Evolutionary conservation across 1,140 invertebrate genomes (phyloP).

Genomic region (Capitella teleta): DNA sequence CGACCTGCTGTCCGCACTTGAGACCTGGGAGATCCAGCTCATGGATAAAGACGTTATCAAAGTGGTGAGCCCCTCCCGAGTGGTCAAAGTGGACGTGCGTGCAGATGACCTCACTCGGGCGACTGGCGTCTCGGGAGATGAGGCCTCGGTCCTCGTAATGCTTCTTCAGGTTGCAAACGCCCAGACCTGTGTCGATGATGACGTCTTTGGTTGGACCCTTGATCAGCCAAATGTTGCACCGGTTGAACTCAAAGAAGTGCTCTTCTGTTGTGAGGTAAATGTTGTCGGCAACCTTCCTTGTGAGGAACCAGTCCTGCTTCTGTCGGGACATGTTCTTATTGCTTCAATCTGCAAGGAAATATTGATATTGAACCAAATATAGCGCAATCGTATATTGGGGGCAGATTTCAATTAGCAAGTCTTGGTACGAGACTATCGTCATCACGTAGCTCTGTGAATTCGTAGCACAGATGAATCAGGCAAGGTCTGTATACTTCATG

Average conservation of each 20-base stretch:
- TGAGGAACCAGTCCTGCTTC: slow-evolving; percentile 12
- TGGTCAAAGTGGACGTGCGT: slow-evolving; percentile 13
- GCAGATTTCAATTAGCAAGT: too few relatives aligned
- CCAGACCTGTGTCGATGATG: slow-evolving; percentile 10
- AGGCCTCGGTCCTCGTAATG: slow-evolving; percentile 1
- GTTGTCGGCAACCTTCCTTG: background rate
- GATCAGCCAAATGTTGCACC: slow-evolving; percentile 11
- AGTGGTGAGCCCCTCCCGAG: slow-evolving; percentile 10
- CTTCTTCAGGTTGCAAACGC: slow-evolving; percentile 7
- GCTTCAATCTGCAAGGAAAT: too few relatives aligned
- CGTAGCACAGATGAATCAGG: too few relatives aligned
- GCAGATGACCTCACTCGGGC: slow-evolving; percentile 8
- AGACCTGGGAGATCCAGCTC: slow-evolving; percentile 1
- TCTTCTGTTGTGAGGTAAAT: slow-evolving; percentile 10
- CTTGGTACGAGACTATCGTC: too few relatives aligned
- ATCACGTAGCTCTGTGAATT: too few relatives aligned
- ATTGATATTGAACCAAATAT: too few relatives aligned
- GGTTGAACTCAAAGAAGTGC: slow-evolving; percentile 5
- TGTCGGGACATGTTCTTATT: too few relatives aligned
- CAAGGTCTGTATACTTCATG: too few relatives aligned
- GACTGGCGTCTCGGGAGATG: slow-evolving; percentile 1
- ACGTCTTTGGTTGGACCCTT: slow-evolving; percentile 8
- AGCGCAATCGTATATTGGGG: too few relatives aligned
- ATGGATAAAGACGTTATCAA: slow-evolving; percentile 11
- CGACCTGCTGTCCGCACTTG: background rate